Evolutionary conservation across 2,113 vertebrate genomes (phyloP), one percentile per base, ranked within the genome.

Genomic region (Pluvialis apricaria): DNA sequence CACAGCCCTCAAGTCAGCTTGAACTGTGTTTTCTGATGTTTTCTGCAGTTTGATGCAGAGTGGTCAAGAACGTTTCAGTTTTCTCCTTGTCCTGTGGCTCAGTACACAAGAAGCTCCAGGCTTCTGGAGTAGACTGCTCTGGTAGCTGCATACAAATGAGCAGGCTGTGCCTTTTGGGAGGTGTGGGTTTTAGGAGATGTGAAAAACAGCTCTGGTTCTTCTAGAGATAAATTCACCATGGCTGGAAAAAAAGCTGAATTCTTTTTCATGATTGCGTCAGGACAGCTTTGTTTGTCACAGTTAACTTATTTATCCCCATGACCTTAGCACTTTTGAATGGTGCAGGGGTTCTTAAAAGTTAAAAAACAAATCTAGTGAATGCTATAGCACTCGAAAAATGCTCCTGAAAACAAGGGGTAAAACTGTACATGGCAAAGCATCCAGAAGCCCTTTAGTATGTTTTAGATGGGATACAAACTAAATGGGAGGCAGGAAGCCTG

Each of bases 31-130:
- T 51, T 51, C 22, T 25, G 49, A 51, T 51, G 26, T 25, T 55
- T 94, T 75, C 64, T 84, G 20, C 40, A 76, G 49, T 65, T 36
- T 72, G 57, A 72, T 47, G 62, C 31, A 72, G 36, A 54, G 21
- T 65, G 65, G 16, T 86, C 88, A 83, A 66, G 77, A 82, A 36
- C 11, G 3, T 82, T 78, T 54, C 38, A 31, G 52, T 78, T 96
- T 91, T 92, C 42, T 75, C 61, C 71, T 95, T 93, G 77, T 87
- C 44, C 47, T 61, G 31, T 90, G 49, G 28, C 45, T 94, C 58
- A 76, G 93, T 73, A 88, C 70, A 76, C 12, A 31, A 87, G 90
- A 91, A 95, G 81, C 93, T 97, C 57, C 90, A 94, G 93, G 89
- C 84, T 95, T 82, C 58, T 80, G 84, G 66, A 91, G 42, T 26